These are phyloP conservation scores for Mionectes macconnelli DNA, from an alignment of 2,113 vertebrate genomes.

Conservation along the genomic window DNA sequence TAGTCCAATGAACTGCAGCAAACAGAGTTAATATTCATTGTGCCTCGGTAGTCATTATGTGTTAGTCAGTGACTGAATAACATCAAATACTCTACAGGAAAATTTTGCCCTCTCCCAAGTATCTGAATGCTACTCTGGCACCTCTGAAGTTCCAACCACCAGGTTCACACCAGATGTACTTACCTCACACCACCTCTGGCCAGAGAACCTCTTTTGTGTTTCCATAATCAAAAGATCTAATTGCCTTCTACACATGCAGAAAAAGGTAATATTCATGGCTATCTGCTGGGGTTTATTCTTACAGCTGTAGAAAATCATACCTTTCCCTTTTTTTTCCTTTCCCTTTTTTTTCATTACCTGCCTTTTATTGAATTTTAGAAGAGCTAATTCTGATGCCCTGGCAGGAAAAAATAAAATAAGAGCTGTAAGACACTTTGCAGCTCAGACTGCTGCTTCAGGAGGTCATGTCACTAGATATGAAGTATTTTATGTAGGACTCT, in stretches of 20 bases:
- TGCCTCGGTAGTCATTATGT: neutral
- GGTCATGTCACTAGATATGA: neutral
- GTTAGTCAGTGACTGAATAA: neutral
- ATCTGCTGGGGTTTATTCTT: neutral
- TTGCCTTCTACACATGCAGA: neutral
- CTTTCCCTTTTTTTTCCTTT: neutral
- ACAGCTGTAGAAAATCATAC: neutral
- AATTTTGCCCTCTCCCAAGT: neutral
- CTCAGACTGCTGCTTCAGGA: constrained; percentile 1
- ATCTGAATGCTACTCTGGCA: neutral
- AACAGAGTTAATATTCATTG: neutral
- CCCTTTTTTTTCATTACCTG: neutral
- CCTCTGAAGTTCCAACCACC: neutral
- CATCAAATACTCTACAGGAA: neutral
- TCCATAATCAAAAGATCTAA: neutral
- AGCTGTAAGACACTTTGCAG: neutral
- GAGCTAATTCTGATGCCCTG: neutral
- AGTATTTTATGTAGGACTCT: neutral
- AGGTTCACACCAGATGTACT: neutral
- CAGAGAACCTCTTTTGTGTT: neutral
- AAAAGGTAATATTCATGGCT: neutral
- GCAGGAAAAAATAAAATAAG: neutral
- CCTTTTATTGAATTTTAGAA: neutral
- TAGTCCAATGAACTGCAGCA: neutral
- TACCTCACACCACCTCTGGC: neutral